A percentile compares a stretch with the other conserved stretches of the same genome.
Evolutionary conservation across 2,888 invertebrate species (phyloP).

Genomic region (Eristalis pertinax): DNA sequence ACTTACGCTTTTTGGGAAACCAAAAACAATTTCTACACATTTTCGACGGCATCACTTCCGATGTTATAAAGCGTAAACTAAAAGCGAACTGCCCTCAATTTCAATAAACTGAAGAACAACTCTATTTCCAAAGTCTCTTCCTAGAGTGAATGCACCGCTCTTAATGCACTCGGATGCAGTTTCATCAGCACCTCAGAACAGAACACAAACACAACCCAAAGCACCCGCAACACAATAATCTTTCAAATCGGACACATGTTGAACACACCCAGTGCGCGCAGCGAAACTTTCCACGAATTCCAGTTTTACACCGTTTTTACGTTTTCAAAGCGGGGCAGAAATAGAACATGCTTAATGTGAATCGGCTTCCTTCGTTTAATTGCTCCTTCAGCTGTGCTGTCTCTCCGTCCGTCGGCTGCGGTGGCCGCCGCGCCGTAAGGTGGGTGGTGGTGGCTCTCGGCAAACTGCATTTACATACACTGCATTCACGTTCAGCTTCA

Average conservation of each 20-base stretch:
- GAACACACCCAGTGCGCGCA: conserved; percentile 40
- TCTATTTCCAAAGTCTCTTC: not conserved
- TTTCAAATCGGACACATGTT: conserved; percentile 58
- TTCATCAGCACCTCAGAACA: not conserved
- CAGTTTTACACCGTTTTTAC: conserved; percentile 58
- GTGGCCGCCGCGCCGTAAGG: conserved; percentile 54
- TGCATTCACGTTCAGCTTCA: not conserved
- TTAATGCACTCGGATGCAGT: conserved; percentile 10
- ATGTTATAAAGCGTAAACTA: not conserved
- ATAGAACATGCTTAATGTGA: conserved; percentile 63
- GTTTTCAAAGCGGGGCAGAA: conserved; percentile 42
- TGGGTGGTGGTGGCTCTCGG: conserved; percentile 50
- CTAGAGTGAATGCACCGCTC: not conserved
- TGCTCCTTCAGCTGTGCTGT: conserved; percentile 41
- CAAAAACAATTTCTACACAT: not conserved
- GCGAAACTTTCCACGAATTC: conserved; percentile 66
- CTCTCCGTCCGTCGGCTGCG: not conserved
- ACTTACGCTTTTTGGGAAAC: not conserved
- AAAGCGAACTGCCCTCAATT: not conserved
- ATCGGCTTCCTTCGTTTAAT: conserved; percentile 67
- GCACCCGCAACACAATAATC: not conserved
- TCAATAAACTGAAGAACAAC: not conserved
- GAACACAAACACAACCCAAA: conserved; percentile 10
- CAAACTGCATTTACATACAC: not conserved
- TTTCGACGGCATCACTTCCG: not conserved